A percentile compares a stretch with the other conserved stretches of the same genome.
Conservation (phyloP, 2,797 vertebrate species). For the Nasua narica region DNA sequence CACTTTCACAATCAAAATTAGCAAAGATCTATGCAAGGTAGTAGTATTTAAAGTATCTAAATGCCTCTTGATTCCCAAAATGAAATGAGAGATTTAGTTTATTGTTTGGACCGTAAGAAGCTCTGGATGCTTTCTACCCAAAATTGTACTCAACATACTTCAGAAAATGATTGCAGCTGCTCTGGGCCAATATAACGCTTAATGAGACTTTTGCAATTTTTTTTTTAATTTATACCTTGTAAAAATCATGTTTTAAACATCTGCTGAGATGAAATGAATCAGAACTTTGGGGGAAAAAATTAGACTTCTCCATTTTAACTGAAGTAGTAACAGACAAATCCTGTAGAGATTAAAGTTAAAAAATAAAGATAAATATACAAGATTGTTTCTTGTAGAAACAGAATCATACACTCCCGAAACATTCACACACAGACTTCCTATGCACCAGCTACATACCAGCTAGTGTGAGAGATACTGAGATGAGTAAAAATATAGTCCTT, state of each 20-base stretch:
- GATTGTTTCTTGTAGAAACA: neutral
- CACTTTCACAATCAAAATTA: constrained; percentile 58
- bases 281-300: neutral
- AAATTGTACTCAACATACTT: neutral
- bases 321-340: constrained; percentile 10
- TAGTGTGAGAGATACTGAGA: neutral
- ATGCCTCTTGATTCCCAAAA: constrained; percentile 41
- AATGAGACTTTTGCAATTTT: neutral
- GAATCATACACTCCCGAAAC: neutral
- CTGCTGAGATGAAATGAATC: constrained; percentile 47
- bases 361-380: neutral
- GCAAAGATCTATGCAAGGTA: constrained; percentile 22
- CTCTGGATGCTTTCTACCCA: neutral
- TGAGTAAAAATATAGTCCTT: neutral
- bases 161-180: constrained; percentile 37
- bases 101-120: neutral
- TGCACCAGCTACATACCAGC: neutral
- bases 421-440: neutral
- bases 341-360: neutral
- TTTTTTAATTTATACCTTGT: neutral
- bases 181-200: neutral
- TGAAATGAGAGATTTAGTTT: neutral
- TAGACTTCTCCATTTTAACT: constrained; percentile 38
- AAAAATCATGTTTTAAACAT: constrained; percentile 38
- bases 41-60: neutral